A percentile compares a stretch with the other conserved stretches of the same genome.
phyloP scores from a whole-genome alignment of 2,888 invertebrate genomes.

The Eilema caniola region DNA sequence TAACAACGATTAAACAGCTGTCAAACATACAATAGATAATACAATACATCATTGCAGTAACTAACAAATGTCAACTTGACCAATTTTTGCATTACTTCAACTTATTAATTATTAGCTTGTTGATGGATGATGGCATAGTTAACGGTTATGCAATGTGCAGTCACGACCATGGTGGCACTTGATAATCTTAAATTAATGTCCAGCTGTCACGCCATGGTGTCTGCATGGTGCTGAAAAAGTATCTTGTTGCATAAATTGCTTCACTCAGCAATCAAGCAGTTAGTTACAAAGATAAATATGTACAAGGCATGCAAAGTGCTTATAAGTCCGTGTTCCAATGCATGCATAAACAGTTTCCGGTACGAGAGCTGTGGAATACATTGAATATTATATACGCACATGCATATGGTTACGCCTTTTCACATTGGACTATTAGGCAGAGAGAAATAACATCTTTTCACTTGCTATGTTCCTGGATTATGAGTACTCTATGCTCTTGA shows the following conservation, averaged over 20 bases:
- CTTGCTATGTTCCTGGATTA: not conserved
- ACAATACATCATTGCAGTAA: constrained; percentile 31
- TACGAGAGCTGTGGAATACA: not conserved
- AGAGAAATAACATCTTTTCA: not conserved
- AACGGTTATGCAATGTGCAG: constrained; percentile 23
- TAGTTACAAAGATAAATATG: constrained; percentile 5
- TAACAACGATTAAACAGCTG: constrained; percentile 29
- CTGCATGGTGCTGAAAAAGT: constrained; percentile 28
- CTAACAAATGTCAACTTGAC: constrained; percentile 23
- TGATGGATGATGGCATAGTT: constrained; percentile 23
- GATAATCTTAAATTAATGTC: constrained; percentile 34
- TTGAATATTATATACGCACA: not conserved
- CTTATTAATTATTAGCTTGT: constrained; percentile 23
- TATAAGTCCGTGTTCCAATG: not conserved
- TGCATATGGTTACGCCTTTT: not conserved
- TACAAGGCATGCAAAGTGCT: constrained; percentile 2
- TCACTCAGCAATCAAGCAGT: constrained; percentile 17
- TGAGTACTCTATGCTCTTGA: too few species aligned
- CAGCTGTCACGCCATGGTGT: constrained; percentile 40
- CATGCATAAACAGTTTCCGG: constrained; percentile 1
- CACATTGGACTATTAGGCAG: not conserved
- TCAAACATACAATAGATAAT: constrained; percentile 10
- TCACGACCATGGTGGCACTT: constrained; percentile 31
- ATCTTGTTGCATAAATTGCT: constrained; percentile 35
- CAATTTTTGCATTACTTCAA: constrained; percentile 30